Percentiles rank a stretch among this genome's conserved stretches.
phyloP scores from a whole-genome alignment of 2,113 vertebrate species.

The Cryptotis parvus region DNA sequence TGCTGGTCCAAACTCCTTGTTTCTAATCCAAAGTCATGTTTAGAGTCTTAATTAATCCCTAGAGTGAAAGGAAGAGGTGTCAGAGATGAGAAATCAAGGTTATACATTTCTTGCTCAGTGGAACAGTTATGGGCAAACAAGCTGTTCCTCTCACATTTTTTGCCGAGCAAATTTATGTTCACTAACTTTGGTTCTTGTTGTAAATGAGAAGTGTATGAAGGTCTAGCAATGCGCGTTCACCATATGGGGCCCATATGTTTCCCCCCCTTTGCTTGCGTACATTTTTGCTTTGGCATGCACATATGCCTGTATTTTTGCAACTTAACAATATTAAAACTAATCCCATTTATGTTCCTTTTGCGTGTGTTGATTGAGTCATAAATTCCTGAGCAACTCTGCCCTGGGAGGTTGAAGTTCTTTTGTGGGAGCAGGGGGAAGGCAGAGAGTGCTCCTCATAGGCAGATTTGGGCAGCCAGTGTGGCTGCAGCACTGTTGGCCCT shows the following conservation, averaged over 20 bases:
- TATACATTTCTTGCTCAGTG: conserved; percentile 82
- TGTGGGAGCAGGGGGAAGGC: conserved; percentile 42
- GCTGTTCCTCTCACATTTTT: conserved; percentile 83
- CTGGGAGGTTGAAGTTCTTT: conserved; percentile 66
- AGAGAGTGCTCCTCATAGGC: neutral
- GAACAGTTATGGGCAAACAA: conserved; percentile 85
- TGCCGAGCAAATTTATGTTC: conserved; percentile 83
- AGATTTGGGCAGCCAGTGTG: neutral
- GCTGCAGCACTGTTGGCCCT: neutral
- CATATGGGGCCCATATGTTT: conserved; percentile 86
- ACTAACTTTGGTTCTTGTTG: conserved; percentile 81
- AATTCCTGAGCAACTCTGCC: conserved; percentile 72
- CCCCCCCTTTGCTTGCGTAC: conserved; percentile 77
- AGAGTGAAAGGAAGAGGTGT: conserved; percentile 78
- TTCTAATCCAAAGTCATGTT: conserved; percentile 76
- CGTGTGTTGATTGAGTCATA: conserved; percentile 78
- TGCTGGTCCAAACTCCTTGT: conserved; percentile 47
- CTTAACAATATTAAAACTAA: conserved; percentile 86
- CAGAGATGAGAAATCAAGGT: conserved; percentile 85
- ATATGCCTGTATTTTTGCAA: conserved; percentile 84
- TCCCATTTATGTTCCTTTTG: conserved; percentile 83
- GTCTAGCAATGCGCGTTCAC: conserved; percentile 81
- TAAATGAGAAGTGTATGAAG: conserved; percentile 82
- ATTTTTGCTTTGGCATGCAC: conserved; percentile 84
- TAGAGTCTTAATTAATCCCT: conserved; percentile 82